Percentiles rank a stretch among this genome's conserved stretches.
Evolutionary conservation across 1,140 invertebrate species (phyloP).

Genomic region (Nylanderia fulva): DNA sequence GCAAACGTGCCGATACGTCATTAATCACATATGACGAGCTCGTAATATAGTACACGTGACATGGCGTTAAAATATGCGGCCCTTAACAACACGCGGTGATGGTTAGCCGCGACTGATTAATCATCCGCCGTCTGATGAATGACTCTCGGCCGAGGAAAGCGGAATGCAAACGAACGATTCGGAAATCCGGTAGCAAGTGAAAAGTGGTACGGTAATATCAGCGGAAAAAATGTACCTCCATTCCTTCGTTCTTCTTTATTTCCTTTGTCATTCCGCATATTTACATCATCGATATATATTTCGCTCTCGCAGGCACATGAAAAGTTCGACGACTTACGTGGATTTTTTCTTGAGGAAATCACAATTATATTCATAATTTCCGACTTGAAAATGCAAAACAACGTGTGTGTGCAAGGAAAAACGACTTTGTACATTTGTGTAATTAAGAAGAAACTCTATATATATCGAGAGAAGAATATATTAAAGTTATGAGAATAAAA

Average conservation of each 20-base stretch:
- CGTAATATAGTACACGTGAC: not conserved
- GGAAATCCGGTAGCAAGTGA: not conserved
- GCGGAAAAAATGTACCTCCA: not conserved
- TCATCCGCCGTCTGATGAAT: conserved; percentile 59
- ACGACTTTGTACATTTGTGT: not conserved
- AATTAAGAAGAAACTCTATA: not conserved
- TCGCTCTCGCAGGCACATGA: conserved; percentile 43
- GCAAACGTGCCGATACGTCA: conserved; percentile 15
- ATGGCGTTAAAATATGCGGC: conserved; percentile 48
- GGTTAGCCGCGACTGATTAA: conserved; percentile 54
- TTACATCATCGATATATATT: conserved; percentile 30
- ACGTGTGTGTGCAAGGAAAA: not conserved
- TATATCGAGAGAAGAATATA: not conserved
- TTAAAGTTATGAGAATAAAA: not conserved
- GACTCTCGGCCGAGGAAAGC: conserved; percentile 24
- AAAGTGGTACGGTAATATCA: no score
- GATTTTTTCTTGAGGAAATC: not conserved
- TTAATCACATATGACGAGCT: conserved; percentile 24
- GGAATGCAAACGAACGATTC: not conserved
- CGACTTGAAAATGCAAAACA: conserved; percentile 25
- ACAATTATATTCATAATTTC: conserved; percentile 15
- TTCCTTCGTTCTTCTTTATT: conserved; percentile 41
- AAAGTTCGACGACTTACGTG: conserved; percentile 28
- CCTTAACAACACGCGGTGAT: conserved; percentile 25
- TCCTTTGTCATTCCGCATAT: conserved; percentile 28